Conservation (phyloP, 2,113 vertebrate species). For the Eonycteris spelaea region DNA sequence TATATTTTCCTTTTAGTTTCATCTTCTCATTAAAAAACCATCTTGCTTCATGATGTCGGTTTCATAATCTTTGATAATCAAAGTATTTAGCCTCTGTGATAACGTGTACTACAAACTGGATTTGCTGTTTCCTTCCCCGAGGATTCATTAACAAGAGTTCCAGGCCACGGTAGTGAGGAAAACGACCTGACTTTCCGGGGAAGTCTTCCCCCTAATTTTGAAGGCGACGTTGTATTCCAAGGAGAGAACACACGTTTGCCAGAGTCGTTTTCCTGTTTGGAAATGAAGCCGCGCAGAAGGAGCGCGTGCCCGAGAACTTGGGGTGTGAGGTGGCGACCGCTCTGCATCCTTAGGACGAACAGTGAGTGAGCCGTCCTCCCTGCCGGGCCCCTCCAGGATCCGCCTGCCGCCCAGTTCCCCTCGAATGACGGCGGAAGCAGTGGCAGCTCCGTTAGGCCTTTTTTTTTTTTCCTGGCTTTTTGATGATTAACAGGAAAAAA, state of each 20-base stretch:
- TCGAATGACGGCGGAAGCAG: background rate
- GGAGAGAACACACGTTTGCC: background rate
- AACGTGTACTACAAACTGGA: background rate
- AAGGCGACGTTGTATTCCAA: background rate
- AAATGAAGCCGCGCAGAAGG: background rate
- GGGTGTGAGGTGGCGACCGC: background rate
- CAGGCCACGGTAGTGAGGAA: background rate
- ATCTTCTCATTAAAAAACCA: conserved; percentile 17
- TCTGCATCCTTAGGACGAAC: background rate
- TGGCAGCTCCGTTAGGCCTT: background rate
- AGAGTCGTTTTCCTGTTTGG: background rate
- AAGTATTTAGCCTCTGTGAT: background rate
- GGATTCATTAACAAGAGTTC: background rate
- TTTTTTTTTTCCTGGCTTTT: background rate
- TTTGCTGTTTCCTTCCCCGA: background rate
- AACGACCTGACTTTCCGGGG: background rate
- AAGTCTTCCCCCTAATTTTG: background rate
- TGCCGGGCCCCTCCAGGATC: background rate
- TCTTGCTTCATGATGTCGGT: background rate
- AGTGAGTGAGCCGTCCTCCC: background rate
- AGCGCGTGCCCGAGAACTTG: background rate
- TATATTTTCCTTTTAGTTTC: background rate
- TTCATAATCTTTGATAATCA: background rate
- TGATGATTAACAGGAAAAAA: background rate
- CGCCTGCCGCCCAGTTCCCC: background rate